Conservation (phyloP, 2,797 vertebrate species). For the Gadopsis bispinosus region DNA sequence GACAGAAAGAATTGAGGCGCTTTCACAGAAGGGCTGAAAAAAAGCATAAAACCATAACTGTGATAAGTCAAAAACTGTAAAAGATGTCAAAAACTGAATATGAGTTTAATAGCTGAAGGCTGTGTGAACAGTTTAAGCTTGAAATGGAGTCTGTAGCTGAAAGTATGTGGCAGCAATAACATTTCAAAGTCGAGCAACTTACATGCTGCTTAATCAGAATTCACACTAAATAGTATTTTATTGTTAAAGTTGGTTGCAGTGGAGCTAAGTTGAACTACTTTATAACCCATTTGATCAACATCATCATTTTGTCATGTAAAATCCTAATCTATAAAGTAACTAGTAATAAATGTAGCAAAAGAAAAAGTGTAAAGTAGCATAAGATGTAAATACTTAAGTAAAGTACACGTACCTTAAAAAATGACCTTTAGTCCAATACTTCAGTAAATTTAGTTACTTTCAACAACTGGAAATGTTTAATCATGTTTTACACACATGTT, state of each 20-base stretch:
- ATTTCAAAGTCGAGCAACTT: too few species aligned
- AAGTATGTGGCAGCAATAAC: too few species aligned
- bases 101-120: too few species aligned
- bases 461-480: neutral
- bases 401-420: neutral
- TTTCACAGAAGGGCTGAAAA: too few species aligned
- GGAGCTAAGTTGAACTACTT: neutral
- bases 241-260: neutral
- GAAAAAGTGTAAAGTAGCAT: neutral
- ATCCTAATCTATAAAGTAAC: neutral
- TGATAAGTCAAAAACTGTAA: too few species aligned
- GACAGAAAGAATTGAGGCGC: too few species aligned
- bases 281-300: too few species aligned
- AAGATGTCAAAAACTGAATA: too few species aligned
- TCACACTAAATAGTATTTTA: neutral
- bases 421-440: neutral
- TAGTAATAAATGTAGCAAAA: conserved; percentile 3
- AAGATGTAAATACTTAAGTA: neutral
- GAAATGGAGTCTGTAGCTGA: too few species aligned
- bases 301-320: neutral
- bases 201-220: too few species aligned
- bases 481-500: neutral
- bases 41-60: too few species aligned
- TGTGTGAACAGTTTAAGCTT: too few species aligned
- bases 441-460: neutral